phyloP scores from a whole-genome alignment of 2,113 vertebrate species.

The Lepisosteus oculatus region DNA sequence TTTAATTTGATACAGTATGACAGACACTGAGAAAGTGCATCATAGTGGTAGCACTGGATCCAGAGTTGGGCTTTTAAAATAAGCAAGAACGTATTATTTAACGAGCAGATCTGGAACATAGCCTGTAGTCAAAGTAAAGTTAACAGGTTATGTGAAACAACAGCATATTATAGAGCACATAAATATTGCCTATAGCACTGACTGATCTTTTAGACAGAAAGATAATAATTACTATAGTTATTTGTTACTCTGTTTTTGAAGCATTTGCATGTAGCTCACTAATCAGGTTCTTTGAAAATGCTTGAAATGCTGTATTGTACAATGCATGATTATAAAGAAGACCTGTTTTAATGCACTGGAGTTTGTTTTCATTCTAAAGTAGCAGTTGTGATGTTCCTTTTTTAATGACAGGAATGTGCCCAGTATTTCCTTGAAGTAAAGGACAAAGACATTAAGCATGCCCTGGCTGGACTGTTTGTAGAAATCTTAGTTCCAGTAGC shows the following conservation, averaged over 20 bases:
- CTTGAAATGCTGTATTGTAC: neutral
- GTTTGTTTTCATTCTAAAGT: neutral
- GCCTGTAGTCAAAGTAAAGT: too few species aligned
- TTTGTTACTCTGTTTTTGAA: neutral
- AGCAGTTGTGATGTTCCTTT: slow-evolving; percentile 24
- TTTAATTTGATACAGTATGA: too few species aligned
- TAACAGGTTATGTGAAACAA: too few species aligned
- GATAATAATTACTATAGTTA: neutral
- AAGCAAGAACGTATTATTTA: too few species aligned
- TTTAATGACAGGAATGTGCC: slow-evolving; percentile 73
- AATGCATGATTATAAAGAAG: neutral
- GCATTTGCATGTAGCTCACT: neutral
- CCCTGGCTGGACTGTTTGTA: slow-evolving; percentile 94
- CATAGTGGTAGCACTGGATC: too few species aligned
- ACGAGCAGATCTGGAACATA: too few species aligned
- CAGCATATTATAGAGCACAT: too few species aligned
- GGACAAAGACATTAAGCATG: slow-evolving; percentile 98
- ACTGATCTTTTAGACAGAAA: too few species aligned
- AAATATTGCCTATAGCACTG: too few species aligned
- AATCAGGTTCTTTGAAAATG: neutral
- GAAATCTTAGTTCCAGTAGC: slow-evolving; percentile 97
- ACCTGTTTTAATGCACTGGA: neutral
- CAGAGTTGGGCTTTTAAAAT: too few species aligned
- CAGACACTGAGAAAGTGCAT: too few species aligned
- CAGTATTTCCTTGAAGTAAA: slow-evolving; percentile 92